Evolutionary conservation across 2,797 vertebrate species (phyloP), one percentile per base, ranked within the genome.

Genomic region (Sebastes diploproa): DNA sequence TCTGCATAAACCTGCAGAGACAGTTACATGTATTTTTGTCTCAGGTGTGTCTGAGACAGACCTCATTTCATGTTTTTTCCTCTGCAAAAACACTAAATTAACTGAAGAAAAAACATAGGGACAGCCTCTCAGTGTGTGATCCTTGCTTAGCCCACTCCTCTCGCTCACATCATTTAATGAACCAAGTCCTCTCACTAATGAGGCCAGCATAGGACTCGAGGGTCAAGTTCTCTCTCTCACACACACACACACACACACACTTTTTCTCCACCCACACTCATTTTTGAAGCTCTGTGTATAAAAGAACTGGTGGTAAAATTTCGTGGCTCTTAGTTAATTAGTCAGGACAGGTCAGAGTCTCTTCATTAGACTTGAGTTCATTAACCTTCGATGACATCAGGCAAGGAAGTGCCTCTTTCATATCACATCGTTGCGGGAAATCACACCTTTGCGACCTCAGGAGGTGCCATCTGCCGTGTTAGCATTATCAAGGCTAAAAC

Each of bases 111-210:
- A 82, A 89, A 83, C 68, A 73, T 5, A 23, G 50, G 55, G 67
- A 68, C 70, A 25, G 59, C 14, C 62, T 81, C 84, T 86, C 63
- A 72, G 86, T 81, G 75, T 93, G 87, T 75, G 91, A 89, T 91
- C 76, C 70, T 60, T 42, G 82, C 64, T 79, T 29, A 73, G 84
- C 64, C 63, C 75, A 82, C 81, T 54, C 46, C 23, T 34, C 84
- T 83, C 65, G 11, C 82, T 88, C 92, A 87, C 88, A 84, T 88
- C 90, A 90, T 88, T 91, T 89, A 92, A 92, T 94, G 87, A 94
- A 92, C 81, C 92, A 84, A 90, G 87, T 91, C 91, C 81, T 92
- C 88, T 86, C 81, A 58, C 88, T 93, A 95, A 94, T 93, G 90
- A 93, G 90, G 91, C 84, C 84, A 83, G 79, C 77, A 82, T 83